These are phyloP conservation scores for Drosophila asahinai DNA, from an alignment of 1,140 invertebrate species.

Conservation along the genomic window DNA sequence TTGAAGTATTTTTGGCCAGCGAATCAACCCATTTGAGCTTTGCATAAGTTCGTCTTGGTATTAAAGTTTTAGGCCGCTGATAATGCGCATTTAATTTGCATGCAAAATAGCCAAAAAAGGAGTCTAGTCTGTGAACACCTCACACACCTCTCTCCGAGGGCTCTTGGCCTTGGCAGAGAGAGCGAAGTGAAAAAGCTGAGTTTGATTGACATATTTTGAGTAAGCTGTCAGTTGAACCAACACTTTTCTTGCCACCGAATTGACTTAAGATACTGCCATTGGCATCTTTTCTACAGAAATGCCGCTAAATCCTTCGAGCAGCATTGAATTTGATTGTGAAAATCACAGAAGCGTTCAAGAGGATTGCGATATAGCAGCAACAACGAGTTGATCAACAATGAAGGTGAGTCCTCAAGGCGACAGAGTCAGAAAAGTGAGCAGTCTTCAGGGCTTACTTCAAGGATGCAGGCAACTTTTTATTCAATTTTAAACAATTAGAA, in stretches of 20 bases:
- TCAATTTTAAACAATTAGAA: neutral
- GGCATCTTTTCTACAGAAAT: slow-evolving; percentile 52
- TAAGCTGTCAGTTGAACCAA: slow-evolving; percentile 69
- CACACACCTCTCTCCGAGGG: slow-evolving; percentile 22
- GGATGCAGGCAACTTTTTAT: no score
- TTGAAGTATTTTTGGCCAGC: slow-evolving; percentile 35
- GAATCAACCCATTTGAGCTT: slow-evolving; percentile 59
- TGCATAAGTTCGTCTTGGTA: slow-evolving; percentile 62
- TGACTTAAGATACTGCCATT: slow-evolving; percentile 43
- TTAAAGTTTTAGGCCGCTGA: slow-evolving; percentile 59
- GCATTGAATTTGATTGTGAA: slow-evolving; percentile 66
- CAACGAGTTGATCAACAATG: slow-evolving; percentile 20
- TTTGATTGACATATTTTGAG: slow-evolving; percentile 79
- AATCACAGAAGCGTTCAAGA: slow-evolving; percentile 56
- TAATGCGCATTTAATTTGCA: slow-evolving; percentile 76
- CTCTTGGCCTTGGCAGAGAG: slow-evolving; percentile 9
- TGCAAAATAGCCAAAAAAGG: slow-evolving; percentile 55
- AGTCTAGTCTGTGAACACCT: slow-evolving; percentile 32
- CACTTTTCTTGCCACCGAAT: slow-evolving; percentile 41
- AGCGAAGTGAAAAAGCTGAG: slow-evolving; percentile 8
- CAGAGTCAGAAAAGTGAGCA: slow-evolving; percentile 32
- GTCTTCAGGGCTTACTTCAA: slow-evolving; percentile 3
- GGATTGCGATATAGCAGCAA: slow-evolving; percentile 25
- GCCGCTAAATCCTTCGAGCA: slow-evolving; percentile 34
- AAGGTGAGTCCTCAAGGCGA: slow-evolving; percentile 34